Conservation (phyloP, 2,888 invertebrate genomes). For the Drosophila infuscata region DNA sequence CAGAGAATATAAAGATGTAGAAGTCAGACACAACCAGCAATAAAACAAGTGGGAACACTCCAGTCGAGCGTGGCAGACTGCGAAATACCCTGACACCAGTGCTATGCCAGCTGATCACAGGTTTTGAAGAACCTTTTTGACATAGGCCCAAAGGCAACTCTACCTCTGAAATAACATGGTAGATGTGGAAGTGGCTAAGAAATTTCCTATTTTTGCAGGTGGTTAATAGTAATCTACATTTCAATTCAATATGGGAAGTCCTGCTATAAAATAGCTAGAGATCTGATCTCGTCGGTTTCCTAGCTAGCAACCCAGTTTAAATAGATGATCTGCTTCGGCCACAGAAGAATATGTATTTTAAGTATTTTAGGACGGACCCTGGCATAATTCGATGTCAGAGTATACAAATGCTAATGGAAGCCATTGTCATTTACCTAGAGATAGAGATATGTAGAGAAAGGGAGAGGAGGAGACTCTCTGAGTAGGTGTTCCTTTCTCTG, state of each 20-base stretch:
- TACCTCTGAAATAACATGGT: neutral
- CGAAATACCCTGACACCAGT: neutral
- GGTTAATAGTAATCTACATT: neutral
- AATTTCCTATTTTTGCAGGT: neutral
- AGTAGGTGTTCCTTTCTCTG: slow-evolving; percentile 28
- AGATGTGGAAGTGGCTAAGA: neutral
- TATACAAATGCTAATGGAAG: slow-evolving; percentile 63
- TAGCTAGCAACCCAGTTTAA: neutral
- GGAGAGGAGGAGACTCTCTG: neutral
- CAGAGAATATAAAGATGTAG: slow-evolving; percentile 9
- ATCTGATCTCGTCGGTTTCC: neutral
- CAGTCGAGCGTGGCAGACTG: neutral
- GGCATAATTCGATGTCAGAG: neutral
- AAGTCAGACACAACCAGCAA: slow-evolving; percentile 45
- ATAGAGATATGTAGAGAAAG: neutral
- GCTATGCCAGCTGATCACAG: neutral
- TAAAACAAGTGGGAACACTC: slow-evolving; percentile 12
- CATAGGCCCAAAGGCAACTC: neutral
- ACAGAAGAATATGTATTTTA: neutral
- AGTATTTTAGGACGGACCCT: neutral
- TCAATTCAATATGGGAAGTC: neutral
- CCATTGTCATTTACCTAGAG: slow-evolving; percentile 61
- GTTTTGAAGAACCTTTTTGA: neutral
- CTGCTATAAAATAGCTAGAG: neutral
- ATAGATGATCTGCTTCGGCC: neutral